Conservation (phyloP, 1,140 invertebrate species). For the Ridgeia piscesae region DNA sequence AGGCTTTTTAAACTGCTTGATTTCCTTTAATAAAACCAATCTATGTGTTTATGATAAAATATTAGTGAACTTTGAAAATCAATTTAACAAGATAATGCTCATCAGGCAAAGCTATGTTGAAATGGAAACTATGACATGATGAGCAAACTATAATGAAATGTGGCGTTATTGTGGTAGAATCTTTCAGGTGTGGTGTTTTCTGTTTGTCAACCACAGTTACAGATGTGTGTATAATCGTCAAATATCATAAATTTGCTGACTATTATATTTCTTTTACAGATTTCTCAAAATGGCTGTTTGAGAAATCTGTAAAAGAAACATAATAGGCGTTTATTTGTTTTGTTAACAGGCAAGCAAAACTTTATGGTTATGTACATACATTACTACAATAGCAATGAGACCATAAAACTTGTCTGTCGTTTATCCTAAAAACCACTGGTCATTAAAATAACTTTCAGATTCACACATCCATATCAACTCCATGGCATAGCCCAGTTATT, state of each 20-base stretch:
- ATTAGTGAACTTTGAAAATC: not conserved
- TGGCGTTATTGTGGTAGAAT: not conserved
- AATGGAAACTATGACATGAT: not conserved
- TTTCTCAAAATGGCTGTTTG: too few relatives aligned
- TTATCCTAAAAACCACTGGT: not conserved
- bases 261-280: too few relatives aligned
- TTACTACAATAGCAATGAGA: not conserved
- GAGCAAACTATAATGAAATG: not conserved
- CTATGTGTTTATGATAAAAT: not conserved
- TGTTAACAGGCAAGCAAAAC: not conserved
- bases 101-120: not conserved
- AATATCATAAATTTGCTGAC: too few relatives aligned
- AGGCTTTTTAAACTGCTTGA: not conserved
- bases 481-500: not conserved
- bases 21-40: not conserved
- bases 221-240: too few relatives aligned
- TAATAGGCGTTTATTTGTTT: not conserved
- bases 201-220: too few relatives aligned
- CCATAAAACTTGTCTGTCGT: not conserved
- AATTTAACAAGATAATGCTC: not conserved
- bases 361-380: not conserved
- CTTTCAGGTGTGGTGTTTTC: too few relatives aligned
- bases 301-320: too few relatives aligned
- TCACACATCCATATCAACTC: not conserved
- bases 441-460: not conserved